Percentiles rank a stretch among this genome's conserved stretches.
phyloP scores from a whole-genome alignment of 1,140 invertebrate species.

The Neuroterus valhalla region DNA sequence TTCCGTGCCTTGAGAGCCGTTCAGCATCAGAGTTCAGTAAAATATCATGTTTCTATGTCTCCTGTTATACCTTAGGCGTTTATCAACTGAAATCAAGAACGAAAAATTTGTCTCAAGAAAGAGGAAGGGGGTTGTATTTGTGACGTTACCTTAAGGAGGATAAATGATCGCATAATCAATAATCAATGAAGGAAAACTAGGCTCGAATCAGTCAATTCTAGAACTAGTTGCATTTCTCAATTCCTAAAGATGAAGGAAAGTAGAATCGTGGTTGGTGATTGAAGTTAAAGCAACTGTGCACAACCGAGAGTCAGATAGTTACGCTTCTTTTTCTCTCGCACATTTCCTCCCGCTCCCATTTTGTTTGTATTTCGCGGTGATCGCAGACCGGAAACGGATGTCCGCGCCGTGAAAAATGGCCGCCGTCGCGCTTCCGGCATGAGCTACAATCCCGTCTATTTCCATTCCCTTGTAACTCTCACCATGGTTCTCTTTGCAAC shows the following conservation, averaged over 20 bases:
- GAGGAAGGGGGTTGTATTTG: too few relatives aligned
- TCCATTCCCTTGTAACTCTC: constrained; percentile 27
- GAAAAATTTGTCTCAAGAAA: too few relatives aligned
- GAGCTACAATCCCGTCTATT: constrained; percentile 39
- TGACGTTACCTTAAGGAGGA: too few relatives aligned
- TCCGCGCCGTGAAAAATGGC: constrained; percentile 71
- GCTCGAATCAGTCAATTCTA: too few relatives aligned
- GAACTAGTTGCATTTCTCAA: background rate
- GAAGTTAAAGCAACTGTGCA: constrained; percentile 32
- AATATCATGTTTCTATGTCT: too few relatives aligned
- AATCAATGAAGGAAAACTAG: too few relatives aligned
- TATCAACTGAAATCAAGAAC: too few relatives aligned
- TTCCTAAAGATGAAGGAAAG: background rate
- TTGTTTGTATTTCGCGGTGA: constrained; percentile 69
- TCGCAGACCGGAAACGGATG: constrained; percentile 68
- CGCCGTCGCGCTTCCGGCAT: constrained; percentile 61
- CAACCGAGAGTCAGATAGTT: constrained; percentile 31
- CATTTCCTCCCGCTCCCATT: constrained; percentile 51
- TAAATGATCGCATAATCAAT: too few relatives aligned
- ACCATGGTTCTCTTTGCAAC: constrained; percentile 35
- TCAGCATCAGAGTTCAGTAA: too few relatives aligned
- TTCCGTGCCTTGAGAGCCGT: too few relatives aligned
- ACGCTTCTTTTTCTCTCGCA: constrained; percentile 40
- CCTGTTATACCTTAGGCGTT: too few relatives aligned
- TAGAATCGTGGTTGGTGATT: background rate